Evolutionary conservation across 2,113 vertebrate species (phyloP), one percentile per base, ranked within the genome.

Genomic region (Lagopus leucura): DNA sequence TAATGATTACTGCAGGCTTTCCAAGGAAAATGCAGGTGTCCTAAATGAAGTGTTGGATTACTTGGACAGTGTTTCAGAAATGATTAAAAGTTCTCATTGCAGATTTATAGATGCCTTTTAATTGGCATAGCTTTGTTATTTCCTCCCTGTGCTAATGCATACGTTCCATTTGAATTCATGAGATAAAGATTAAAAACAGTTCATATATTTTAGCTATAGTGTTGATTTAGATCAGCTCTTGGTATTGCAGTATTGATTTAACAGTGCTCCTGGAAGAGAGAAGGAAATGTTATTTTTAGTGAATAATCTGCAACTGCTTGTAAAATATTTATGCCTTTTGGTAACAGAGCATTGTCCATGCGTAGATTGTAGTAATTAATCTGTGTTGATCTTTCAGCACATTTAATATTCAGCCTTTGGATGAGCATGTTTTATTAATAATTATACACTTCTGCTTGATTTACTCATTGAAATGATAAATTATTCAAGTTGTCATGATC

Each of bases 311-410:
- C 70, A 88, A 81, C 45, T 85, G 52, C 30, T 64, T 63, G 45
- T 88, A 81, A 85, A 72, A 76, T 82, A 78, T 84, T 90, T 91
- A 48, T 83, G 77, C 80, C 70, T 75, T 65, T 65, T 89, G 58
- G 85, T 65, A 79, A 72, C 28, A 70, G 24, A 91, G 57, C 13
- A 74, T 14, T 80, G 76, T 42, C 75, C 64, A n/a, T 42, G 73
- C 65, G 64, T 83, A 80, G 63, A 70, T 89, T 40, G 61, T 45
- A 89, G 65, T 90, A 9, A 64, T 87, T 91, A 85, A 65, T 93
- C 63, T 76, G 11, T 79, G 48, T 70, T 89, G 48, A 72, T 82
- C 43, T 94, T 90, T 83, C 42, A 74, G 21, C 34, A 28, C 28
- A 30, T n/a, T 70, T 57, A 72, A 30, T 73, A 27, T 72, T 86